These are phyloP conservation scores for Poeciliopsis retropinna DNA, from an alignment of 2,113 vertebrate species.

Conservation along the genomic window DNA sequence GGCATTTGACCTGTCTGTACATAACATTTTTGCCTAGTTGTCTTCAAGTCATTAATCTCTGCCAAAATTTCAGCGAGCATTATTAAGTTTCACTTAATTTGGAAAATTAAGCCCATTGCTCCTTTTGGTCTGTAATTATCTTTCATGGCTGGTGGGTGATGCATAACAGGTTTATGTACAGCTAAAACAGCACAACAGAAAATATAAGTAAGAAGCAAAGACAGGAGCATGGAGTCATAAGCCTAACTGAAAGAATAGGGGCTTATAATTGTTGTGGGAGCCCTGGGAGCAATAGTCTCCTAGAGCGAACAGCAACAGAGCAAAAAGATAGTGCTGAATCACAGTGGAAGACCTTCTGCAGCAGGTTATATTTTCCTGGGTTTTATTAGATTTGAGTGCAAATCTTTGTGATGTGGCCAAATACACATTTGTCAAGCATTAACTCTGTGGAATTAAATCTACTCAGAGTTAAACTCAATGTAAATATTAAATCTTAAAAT, in stretches of 20 bases:
- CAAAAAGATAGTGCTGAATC: conserved; percentile 68
- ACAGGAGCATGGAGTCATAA: conserved; percentile 54
- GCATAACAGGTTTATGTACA: conserved; percentile 88
- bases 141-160: conserved; percentile 89
- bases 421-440: background rate
- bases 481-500: no score
- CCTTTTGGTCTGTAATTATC: conserved; percentile 90
- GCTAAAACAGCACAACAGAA: conserved; percentile 81
- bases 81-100: conserved; percentile 95
- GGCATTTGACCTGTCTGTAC: conserved; percentile 51
- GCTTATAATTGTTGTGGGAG: conserved; percentile 88
- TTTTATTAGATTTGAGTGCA: conserved; percentile 77
- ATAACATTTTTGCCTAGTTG: conserved; percentile 69
- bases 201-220: conserved; percentile 43
- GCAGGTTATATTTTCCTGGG: conserved; percentile 79
- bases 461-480: no score
- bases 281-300: conserved; percentile 76
- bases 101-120: conserved; percentile 89
- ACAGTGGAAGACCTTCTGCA: conserved; percentile 59
- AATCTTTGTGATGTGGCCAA: background rate
- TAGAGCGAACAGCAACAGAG: conserved; percentile 78
- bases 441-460: background rate
- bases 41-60: conserved; percentile 90
- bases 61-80: conserved; percentile 85
- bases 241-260: conserved; percentile 81